Evolutionary conservation across 2,888 invertebrate genomes (phyloP).

Genomic region (Opisthograptis luteolata): DNA sequence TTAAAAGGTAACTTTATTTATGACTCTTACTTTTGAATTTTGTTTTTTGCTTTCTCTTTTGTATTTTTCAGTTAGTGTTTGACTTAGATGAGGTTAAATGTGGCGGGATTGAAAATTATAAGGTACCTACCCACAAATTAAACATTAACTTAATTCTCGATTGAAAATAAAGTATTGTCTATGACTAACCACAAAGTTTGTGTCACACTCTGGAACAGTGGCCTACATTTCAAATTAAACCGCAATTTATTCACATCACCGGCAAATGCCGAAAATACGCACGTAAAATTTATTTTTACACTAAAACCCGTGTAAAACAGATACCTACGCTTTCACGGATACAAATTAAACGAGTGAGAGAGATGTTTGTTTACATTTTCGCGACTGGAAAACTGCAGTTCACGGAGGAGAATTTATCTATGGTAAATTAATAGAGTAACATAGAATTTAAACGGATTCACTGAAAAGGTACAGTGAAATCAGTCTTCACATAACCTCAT

Average conservation of each 20-base stretch:
- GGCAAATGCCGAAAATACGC: slow-evolving; percentile 17
- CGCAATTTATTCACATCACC: slow-evolving; percentile 6
- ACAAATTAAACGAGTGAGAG: slow-evolving; percentile 1
- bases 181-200: too few relatives aligned
- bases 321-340: not conserved
- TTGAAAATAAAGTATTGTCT: too few relatives aligned
- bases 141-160: too few relatives aligned
- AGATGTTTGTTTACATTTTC: slow-evolving; percentile 13
- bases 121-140: too few relatives aligned
- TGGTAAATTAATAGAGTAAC: too few relatives aligned
- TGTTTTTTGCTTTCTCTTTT: too few relatives aligned
- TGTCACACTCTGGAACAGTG: not conserved
- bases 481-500: too few relatives aligned
- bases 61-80: too few relatives aligned
- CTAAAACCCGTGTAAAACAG: slow-evolving; percentile 17
- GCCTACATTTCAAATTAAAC: slow-evolving; percentile 6
- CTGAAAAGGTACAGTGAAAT: too few relatives aligned
- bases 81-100: too few relatives aligned
- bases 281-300: slow-evolving; percentile 19
- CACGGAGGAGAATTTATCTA: slow-evolving; percentile 7
- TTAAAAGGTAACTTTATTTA: slow-evolving; percentile 12
- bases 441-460: too few relatives aligned
- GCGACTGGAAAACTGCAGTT: slow-evolving; percentile 13
- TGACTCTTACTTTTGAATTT: not conserved
- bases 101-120: too few relatives aligned